Percentiles rank a stretch among this genome's conserved stretches.
phyloP scores from a whole-genome alignment of 1,140 invertebrate genomes.

The Zophobas atratus region DNA sequence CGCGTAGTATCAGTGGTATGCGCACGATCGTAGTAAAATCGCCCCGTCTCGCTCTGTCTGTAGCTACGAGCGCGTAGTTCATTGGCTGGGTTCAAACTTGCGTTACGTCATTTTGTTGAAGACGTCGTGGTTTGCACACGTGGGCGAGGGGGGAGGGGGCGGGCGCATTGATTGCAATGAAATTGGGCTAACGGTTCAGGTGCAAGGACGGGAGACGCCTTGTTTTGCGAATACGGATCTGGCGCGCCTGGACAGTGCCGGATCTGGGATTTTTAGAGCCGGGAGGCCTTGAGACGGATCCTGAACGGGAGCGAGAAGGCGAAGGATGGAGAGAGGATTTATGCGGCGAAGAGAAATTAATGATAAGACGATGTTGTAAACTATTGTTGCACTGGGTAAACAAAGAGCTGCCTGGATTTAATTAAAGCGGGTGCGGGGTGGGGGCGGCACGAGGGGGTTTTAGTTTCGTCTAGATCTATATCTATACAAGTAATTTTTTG shows the following conservation, averaged over 20 bases:
- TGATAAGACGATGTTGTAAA: too few relatives aligned
- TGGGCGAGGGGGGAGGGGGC: slow-evolving; percentile 10
- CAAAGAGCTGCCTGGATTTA: too few relatives aligned
- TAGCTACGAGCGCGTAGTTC: slow-evolving; percentile 28
- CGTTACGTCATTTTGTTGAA: slow-evolving; percentile 34
- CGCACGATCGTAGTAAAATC: slow-evolving; percentile 32
- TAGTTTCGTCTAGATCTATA: too few relatives aligned
- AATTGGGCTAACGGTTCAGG: slow-evolving; percentile 35
- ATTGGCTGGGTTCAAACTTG: slow-evolving; percentile 29
- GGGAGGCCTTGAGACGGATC: background rate
- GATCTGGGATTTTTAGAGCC: background rate
- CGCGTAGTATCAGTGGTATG: background rate
- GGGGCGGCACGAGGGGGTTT: too few relatives aligned
- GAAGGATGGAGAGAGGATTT: too few relatives aligned
- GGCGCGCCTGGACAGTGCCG: background rate
- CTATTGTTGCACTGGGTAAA: too few relatives aligned
- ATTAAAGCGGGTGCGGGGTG: too few relatives aligned
- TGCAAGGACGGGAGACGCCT: slow-evolving; percentile 26
- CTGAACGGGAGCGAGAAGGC: background rate
- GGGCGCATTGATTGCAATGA: slow-evolving; percentile 7
- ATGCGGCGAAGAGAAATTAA: too few relatives aligned
- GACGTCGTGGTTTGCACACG: slow-evolving; percentile 14
- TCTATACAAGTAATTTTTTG: too few relatives aligned
- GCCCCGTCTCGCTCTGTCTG: slow-evolving; percentile 4
- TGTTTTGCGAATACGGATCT: background rate